These are phyloP conservation scores for Drosophila serrata DNA, from an alignment of 1,140 invertebrate species.

Conservation along the genomic window DNA sequence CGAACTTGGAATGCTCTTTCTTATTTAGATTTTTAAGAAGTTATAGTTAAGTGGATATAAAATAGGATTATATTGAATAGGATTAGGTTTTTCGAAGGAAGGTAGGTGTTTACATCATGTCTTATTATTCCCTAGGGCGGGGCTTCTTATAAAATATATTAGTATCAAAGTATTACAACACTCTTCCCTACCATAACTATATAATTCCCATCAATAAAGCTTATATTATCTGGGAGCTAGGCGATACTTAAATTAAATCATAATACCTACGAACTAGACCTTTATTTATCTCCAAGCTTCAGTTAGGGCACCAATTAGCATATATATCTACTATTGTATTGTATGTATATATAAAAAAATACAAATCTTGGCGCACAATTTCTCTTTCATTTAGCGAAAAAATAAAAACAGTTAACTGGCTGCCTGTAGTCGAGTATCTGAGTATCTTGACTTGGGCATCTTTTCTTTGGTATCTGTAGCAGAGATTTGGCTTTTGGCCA, in stretches of 20 bases:
- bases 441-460: conserved; percentile 28
- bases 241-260: conserved; percentile 17
- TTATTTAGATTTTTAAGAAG: too few relatives aligned
- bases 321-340: conserved; percentile 31
- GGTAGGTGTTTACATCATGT: too few relatives aligned
- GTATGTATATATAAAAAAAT: conserved; percentile 5
- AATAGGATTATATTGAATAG: too few relatives aligned
- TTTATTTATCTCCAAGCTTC: conserved; percentile 39
- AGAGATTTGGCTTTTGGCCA: conserved; percentile 72
- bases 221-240: background rate
- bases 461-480: conserved; percentile 65
- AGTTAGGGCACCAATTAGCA: conserved; percentile 71
- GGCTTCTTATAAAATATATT: background rate
- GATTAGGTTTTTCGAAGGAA: too few relatives aligned
- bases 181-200: background rate
- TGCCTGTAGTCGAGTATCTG: conserved; percentile 18
- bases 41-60: background rate
- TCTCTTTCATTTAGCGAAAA: conserved; percentile 80
- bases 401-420: conserved; percentile 70
- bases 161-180: background rate
- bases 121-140: too few relatives aligned
- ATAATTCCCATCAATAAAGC: too few relatives aligned
- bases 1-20: conserved; percentile 15
- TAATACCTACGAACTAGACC: conserved; percentile 24
- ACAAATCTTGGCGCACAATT: conserved; percentile 65